Evolutionary conservation across 2,113 vertebrate species (phyloP), one percentile per base, ranked within the genome.

Genomic region (Pseudorasbora parva): DNA sequence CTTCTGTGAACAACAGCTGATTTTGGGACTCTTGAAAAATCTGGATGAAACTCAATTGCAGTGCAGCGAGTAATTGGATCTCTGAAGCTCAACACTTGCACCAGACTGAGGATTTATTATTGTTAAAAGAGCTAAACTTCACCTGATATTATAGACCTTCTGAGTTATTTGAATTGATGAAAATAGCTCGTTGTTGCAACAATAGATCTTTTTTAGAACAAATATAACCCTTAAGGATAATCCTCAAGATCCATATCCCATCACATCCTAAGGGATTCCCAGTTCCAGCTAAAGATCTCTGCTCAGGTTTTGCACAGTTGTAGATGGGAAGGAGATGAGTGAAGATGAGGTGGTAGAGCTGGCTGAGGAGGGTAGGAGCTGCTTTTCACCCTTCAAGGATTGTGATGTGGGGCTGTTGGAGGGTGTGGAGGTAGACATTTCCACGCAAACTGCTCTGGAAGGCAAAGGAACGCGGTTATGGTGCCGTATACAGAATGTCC

Each of bases 391-490:
- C 30, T 17, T 30, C 7, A 30, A n/a, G 11, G 41, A 25, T 15
- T 66, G 60, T 66, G 21, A 62, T 15, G 43, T 78, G 37, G 69
- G 15, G 33, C 15, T 54, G 49, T 8, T 21, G 10, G 17, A 83
- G 81, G 51, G 12, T 33, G 73, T 69, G 27, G 21, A 3, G 0
- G 43, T 43, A 60, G 60, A 62, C 9, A 17, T 51, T 11, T 51
- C 49, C 41, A 41, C 57, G 0, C 66, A 43, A 45, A 27, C 21
- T 33, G 15, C 41, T 37, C 33, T 43, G 6, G 25, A 25, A 68
- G 78, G 30, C 60, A 85, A 23, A 57, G 86, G 64, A 17, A 59
- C 83, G 17, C 37, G 47, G 19, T 81, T 87, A 19, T 85, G 86
- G 86, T 79, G 64, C 4, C 62, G 43, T 19, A 72, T 87, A 21